Percentiles rank a stretch among this genome's conserved stretches.
Evolutionary conservation across 2,888 invertebrate species (phyloP).

Genomic region (Drosophila hamatofila): DNA sequence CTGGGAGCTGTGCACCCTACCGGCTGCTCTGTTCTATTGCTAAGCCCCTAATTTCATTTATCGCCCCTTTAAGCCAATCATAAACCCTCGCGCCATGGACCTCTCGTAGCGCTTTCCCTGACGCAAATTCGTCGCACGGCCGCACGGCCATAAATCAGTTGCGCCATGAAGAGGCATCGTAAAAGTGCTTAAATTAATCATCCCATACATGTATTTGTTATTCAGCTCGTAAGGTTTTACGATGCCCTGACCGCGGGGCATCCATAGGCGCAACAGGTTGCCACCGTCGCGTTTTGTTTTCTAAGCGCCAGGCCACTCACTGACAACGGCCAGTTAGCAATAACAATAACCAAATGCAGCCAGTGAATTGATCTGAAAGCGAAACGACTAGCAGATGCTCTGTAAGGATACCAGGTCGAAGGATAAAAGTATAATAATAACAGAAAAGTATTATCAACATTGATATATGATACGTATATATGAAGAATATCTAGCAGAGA

Average conservation of each 20-base stretch:
- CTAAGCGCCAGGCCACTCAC: conserved; percentile 82
- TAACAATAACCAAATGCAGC: conserved; percentile 16
- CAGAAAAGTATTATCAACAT: no score
- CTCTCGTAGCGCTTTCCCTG: conserved; percentile 48
- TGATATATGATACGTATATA: no score
- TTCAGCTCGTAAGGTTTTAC: conserved; percentile 72
- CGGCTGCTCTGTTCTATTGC: conserved; percentile 25
- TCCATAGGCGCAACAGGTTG: conserved; percentile 76
- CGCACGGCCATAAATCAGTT: conserved; percentile 83
- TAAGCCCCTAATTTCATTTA: conserved; percentile 65
- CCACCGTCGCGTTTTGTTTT: conserved; percentile 59
- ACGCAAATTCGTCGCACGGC: conserved; percentile 69
- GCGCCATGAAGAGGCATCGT: conserved; percentile 83
- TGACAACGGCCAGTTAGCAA: conserved; percentile 35
- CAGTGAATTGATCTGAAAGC: neutral
- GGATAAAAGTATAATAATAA: no score
- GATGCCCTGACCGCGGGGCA: conserved; percentile 60
- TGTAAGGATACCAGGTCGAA: neutral
- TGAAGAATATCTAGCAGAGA: no score
- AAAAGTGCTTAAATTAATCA: conserved; percentile 86
- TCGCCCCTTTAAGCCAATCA: conserved; percentile 66
- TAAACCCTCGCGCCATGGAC: conserved; percentile 47
- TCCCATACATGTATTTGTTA: conserved; percentile 83
- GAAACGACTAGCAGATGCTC: neutral
- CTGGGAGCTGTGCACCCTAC: conserved; percentile 22